Percentiles rank a stretch among this genome's conserved stretches.
phyloP scores from a whole-genome alignment of 2,113 vertebrate species.

The Helogale parvula region DNA sequence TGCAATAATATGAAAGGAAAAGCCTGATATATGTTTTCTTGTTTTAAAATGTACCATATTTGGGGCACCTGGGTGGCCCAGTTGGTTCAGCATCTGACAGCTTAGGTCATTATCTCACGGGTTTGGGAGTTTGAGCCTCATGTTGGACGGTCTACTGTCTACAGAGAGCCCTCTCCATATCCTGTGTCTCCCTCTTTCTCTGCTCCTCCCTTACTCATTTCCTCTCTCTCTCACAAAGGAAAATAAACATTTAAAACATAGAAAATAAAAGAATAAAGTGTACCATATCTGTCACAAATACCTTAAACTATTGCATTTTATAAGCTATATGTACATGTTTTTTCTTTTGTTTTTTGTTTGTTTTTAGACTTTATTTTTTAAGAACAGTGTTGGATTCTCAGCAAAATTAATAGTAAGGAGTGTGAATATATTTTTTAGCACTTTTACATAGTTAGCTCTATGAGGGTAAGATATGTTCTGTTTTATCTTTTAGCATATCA shows the following conservation, averaged over 20 bases:
- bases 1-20: neutral
- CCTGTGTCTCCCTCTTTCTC: no score
- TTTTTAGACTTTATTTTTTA: neutral
- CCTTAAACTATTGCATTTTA: neutral
- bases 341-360: neutral
- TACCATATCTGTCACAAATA: neutral
- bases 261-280: neutral
- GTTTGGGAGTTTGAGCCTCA: no score
- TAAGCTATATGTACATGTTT: neutral
- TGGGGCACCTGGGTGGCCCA: neutral
- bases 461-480: neutral
- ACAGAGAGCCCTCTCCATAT: no score
- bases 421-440: neutral
- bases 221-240: no score
- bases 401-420: conserved; percentile 1
- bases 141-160: no score
- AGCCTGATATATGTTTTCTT: neutral
- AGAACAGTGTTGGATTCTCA: neutral
- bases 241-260: no score
- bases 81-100: no score
- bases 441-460: conserved; percentile 1
- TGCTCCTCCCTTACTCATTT: no score
- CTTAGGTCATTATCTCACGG: no score
- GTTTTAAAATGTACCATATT: neutral
- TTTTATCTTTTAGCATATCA: conserved; percentile 29